Conservation (phyloP, 1,140 invertebrate genomes). For the Schlechtendalia chinensis region DNA sequence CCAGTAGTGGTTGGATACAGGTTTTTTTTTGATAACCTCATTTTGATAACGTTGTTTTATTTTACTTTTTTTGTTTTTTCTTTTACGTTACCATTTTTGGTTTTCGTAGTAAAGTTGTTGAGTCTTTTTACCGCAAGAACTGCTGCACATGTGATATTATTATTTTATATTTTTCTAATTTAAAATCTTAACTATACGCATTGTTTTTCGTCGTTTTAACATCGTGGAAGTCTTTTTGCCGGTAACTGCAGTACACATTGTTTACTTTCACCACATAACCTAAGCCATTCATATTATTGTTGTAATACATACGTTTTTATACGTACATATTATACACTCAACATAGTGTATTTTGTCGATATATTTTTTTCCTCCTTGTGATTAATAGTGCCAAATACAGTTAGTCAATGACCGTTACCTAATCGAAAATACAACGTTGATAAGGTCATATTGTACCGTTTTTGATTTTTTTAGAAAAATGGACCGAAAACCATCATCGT, state of each 20-base stretch:
- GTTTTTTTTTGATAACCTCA: slow-evolving; percentile 4
- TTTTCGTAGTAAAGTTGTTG: slow-evolving; percentile 2
- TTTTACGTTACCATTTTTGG: slow-evolving; percentile 29
- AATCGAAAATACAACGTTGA: not conserved
- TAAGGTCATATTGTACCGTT: not conserved
- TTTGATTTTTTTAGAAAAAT: not conserved
- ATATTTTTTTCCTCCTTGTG: not conserved
- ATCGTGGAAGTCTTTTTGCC: not conserved
- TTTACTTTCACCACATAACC: not conserved
- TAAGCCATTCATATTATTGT: not conserved
- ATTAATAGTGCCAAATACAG: not conserved
- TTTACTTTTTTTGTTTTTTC: not conserved
- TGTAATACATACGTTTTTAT: not conserved
- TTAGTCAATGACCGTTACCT: not conserved
- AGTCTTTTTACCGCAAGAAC: slow-evolving; percentile 10
- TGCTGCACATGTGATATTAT: slow-evolving; percentile 27
- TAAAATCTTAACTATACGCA: not conserved
- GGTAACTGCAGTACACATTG: not conserved
- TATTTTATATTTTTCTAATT: slow-evolving; percentile 20
- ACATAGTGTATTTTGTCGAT: not conserved
- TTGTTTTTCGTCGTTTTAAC: not conserved
- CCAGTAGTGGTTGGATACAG: not conserved
- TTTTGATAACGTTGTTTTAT: slow-evolving; percentile 1
- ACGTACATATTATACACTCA: not conserved
- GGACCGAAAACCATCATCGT: not conserved